Percentiles rank a stretch among this genome's conserved stretches.
Evolutionary conservation across 2,888 invertebrate genomes (phyloP).

Genomic region (Cataglyphis livida): DNA sequence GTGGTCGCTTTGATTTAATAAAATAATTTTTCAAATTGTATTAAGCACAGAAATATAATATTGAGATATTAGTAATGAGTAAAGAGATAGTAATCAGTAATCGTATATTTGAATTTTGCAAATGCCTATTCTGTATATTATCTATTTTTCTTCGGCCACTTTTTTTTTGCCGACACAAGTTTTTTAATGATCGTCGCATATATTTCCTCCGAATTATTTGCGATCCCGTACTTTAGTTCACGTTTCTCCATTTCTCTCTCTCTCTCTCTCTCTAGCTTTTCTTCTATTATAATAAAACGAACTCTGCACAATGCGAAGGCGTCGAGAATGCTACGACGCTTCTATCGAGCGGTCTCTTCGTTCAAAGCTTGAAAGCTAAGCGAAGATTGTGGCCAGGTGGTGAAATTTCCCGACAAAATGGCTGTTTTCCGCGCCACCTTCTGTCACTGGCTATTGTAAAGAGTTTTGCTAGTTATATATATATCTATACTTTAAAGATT

Average conservation of each 20-base stretch:
- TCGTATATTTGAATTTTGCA: neutral
- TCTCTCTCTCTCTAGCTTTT: conserved; percentile 40
- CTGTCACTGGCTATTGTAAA: conserved; percentile 7
- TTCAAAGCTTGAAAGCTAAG: neutral
- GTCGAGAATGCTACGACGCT: conserved; percentile 40
- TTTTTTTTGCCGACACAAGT: neutral
- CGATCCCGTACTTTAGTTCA: conserved; percentile 30
- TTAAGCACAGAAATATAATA: neutral
- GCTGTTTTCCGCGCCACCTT: conserved; percentile 2
- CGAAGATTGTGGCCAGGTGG: conserved; percentile 19
- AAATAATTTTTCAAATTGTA: neutral
- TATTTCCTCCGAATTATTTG: neutral
- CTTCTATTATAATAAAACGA: conserved; percentile 56
- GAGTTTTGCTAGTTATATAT: neutral
- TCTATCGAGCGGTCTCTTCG: conserved; percentile 42
- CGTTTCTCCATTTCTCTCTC: neutral
- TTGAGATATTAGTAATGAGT: neutral
- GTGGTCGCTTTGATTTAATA: neutral
- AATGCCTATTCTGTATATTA: neutral
- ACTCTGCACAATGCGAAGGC: conserved; percentile 50
- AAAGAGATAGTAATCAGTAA: neutral
- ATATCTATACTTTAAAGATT: neutral
- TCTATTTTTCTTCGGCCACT: neutral
- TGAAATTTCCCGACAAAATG: conserved; percentile 49
- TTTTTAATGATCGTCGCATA: neutral